Evolutionary conservation across 1,140 invertebrate genomes (phyloP).

Genomic region (Trachymyrmex septentrionalis): DNA sequence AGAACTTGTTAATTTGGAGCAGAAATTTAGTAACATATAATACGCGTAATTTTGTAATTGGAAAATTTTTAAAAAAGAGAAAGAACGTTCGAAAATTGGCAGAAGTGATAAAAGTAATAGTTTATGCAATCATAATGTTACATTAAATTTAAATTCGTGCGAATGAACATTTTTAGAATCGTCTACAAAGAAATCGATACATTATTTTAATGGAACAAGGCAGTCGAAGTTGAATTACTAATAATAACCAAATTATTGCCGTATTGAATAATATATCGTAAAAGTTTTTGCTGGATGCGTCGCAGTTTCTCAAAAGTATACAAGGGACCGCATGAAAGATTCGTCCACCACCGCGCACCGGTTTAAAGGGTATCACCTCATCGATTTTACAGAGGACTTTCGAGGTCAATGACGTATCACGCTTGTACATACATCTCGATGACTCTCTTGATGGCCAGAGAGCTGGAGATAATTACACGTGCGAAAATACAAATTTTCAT

Average conservation of each 20-base stretch:
- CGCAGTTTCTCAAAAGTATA: constrained; percentile 1
- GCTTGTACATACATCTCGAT: constrained; percentile 49
- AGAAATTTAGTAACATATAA: neutral
- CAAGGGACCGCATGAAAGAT: neutral
- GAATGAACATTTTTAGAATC: neutral
- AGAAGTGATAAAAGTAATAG: neutral
- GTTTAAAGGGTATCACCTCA: constrained; percentile 66
- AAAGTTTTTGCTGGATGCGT: neutral
- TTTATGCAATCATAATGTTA: neutral
- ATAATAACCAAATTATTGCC: neutral
- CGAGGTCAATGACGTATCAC: constrained; percentile 74
- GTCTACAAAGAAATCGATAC: constrained; percentile 6
- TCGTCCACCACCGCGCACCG: neutral
- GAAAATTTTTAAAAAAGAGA: neutral
- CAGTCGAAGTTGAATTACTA: neutral
- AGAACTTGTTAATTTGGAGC: neutral
- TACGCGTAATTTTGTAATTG: neutral
- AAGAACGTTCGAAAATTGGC: neutral
- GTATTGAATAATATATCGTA: neutral
- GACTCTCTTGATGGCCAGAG: neutral
- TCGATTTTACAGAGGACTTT: constrained; percentile 69
- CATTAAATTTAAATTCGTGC: neutral
- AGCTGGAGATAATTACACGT: neutral
- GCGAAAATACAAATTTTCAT: neutral
- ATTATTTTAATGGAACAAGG: neutral